Evolutionary conservation across 2,113 vertebrate genomes (phyloP), one percentile per base, ranked within the genome.

Genomic region (Saccopteryx bilineata): DNA sequence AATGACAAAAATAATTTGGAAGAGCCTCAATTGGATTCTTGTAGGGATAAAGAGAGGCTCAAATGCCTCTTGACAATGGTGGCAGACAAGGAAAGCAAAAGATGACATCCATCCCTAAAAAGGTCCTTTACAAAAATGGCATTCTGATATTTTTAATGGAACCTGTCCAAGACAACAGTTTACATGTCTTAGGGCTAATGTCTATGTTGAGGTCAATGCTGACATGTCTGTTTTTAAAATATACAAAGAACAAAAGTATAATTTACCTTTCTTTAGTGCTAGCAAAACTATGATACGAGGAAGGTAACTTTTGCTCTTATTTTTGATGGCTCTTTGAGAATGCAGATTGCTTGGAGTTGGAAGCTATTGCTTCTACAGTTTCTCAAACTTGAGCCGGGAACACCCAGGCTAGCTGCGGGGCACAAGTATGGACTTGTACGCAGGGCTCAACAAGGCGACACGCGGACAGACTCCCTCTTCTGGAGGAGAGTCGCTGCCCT

Each of bases 91-190:
- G 71, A 50, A 95, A 87, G 56, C 33, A 7, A 84, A 90, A 90
- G 96, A 96, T 79, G 86, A 95, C 24, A 86, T 94, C 6, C 0
- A 85, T 91, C 39, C 90, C 83, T 88, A 97, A 91, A 90, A 97
- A 97, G 94, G 87, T 95, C 97, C 97, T 92, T 97, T 97, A 97
- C 84, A 97, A 93, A 98, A 97, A 95, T 97, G 95, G 97, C 97
- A 97, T 96, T 72, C 92, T 87, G 33, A 86, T 28, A 31, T 46
- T 69, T 97, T 82, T 96, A 93, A 95, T 80, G 87, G 28, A 60
- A 95, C 9, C 33, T 58, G n/a, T 46, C 87, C 54, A 56, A 75
- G 39, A 96, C 93, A 68, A 91, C 6, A 95, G 50, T 85, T 95
- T 92, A 80, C 82, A 33, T 52, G 26, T 96, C 90, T 8, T 48